phyloP scores from a whole-genome alignment of 2,113 vertebrate genomes.

The Sminthopsis crassicaudata region DNA sequence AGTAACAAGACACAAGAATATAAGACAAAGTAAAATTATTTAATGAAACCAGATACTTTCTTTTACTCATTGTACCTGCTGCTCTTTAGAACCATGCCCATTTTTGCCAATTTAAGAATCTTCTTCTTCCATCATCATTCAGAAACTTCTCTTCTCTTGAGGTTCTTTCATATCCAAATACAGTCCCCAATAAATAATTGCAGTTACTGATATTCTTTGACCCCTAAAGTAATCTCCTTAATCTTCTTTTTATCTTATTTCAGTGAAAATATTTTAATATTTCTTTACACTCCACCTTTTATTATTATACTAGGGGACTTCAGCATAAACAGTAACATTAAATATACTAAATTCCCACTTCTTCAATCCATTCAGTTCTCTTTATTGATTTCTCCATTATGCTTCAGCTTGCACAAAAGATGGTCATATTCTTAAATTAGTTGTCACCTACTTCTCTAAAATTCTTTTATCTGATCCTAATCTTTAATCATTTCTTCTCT shows the following conservation, averaged over 20 bases:
- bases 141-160: neutral
- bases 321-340: neutral
- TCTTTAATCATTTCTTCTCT: neutral
- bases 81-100: neutral
- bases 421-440: neutral
- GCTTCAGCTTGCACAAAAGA: neutral
- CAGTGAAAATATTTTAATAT: neutral
- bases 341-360: neutral
- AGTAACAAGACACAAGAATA: neutral
- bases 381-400: neutral
- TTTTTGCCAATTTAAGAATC: neutral
- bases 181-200: neutral
- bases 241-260: neutral
- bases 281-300: neutral
- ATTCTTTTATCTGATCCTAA: neutral
- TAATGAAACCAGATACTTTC: neutral
- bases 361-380: neutral
- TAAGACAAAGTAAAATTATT: neutral
- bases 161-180: neutral
- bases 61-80: neutral
- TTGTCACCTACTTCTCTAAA: neutral
- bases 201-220: neutral
- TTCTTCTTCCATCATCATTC: neutral
- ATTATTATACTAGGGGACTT: neutral
- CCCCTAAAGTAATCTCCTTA: neutral